These are phyloP conservation scores for Rhombomys opimus DNA, from an alignment of 2,113 vertebrate species.

Conservation along the genomic window DNA sequence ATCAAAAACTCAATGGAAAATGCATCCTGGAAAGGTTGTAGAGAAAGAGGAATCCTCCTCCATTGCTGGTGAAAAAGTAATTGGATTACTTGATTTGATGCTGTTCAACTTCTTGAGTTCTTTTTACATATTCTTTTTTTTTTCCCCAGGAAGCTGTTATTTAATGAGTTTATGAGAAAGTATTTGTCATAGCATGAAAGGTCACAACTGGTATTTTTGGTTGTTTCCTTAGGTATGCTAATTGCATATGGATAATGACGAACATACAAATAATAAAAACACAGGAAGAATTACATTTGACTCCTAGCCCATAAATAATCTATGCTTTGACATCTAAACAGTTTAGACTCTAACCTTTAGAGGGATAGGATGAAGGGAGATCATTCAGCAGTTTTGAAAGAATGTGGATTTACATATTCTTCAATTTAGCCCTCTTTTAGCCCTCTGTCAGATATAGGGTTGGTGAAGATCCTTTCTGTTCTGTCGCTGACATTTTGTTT, in stretches of 20 bases:
- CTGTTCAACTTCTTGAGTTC: too few relatives aligned
- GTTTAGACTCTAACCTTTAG: neutral
- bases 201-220: neutral
- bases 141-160: neutral
- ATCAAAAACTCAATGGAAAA: too few relatives aligned
- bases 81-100: too few relatives aligned
- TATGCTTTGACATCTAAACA: neutral
- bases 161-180: conserved; percentile 1
- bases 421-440: too few relatives aligned
- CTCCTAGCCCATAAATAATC: neutral
- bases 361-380: neutral
- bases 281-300: neutral
- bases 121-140: too few relatives aligned
- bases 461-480: too few relatives aligned
- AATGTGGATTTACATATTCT: neutral
- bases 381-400: neutral
- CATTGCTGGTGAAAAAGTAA: too few relatives aligned
- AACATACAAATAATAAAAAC: conserved; percentile 16
- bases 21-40: too few relatives aligned
- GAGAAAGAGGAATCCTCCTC: too few relatives aligned
- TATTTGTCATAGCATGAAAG: neutral
- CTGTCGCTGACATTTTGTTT: too few relatives aligned
- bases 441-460: too few relatives aligned
- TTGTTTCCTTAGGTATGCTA: neutral
- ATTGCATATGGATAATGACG: neutral